phyloP scores from a whole-genome alignment of 2,797 vertebrate genomes.

The Trachops cirrhosus region DNA sequence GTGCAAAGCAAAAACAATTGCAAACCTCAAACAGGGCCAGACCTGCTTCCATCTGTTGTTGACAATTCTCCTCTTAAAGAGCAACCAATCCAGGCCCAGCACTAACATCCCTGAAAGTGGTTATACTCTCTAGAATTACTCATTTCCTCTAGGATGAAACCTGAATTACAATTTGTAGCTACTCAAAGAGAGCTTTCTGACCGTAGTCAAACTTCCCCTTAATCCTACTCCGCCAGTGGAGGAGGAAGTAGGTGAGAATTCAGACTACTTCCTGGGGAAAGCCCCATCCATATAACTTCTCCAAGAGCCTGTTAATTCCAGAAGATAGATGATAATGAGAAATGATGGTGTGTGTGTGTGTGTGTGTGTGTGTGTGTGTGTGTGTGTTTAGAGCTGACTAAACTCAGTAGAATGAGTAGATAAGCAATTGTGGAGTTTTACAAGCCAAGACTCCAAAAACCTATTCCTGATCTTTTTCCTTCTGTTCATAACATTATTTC shows the following conservation, averaged over 20 bases:
- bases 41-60: neutral
- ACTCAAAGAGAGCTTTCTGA: neutral
- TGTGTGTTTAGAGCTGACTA: neutral
- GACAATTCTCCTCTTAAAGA: neutral
- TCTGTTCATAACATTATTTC: neutral
- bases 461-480: neutral
- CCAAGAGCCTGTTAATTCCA: neutral
- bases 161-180: neutral
- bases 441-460: neutral
- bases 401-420: neutral
- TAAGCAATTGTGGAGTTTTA: neutral
- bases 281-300: neutral
- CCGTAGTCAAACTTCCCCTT: neutral
- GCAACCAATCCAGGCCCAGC: neutral
- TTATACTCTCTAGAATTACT: neutral
- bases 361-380: neutral
- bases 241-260: conserved; percentile 36
- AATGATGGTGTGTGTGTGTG: neutral
- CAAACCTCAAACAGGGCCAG: neutral
- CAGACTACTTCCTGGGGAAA: conserved; percentile 22
- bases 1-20: neutral
- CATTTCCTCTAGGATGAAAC: neutral
- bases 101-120: neutral
- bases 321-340: neutral
- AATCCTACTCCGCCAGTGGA: neutral